Conservation (phyloP, 2,888 invertebrate species). For the Pimpla rufipes region DNA sequence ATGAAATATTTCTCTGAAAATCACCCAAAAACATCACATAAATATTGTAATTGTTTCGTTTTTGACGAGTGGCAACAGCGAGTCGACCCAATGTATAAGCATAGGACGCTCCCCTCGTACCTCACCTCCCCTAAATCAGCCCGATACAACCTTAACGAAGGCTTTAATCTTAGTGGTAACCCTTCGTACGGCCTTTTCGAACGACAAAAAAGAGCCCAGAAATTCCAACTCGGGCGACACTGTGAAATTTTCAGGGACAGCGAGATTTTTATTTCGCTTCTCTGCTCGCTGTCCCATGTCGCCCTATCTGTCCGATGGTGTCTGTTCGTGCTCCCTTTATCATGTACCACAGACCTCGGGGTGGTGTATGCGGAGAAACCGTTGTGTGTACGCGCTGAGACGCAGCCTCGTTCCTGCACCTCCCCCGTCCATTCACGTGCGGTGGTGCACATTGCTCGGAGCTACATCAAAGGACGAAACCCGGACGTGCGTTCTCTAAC, state of each 20-base stretch:
- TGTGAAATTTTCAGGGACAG: slow-evolving; percentile 49
- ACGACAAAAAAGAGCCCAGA: too few relatives aligned
- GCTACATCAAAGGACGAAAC: slow-evolving; percentile 79
- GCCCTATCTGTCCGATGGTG: neutral
- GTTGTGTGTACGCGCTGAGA: slow-evolving; percentile 16
- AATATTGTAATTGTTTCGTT: too few relatives aligned
- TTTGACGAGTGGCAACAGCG: too few relatives aligned
- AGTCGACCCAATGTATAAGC: too few relatives aligned
- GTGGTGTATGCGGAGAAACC: neutral
- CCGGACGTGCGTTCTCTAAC: slow-evolving; percentile 70
- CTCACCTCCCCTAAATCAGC: too few relatives aligned
- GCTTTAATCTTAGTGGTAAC: too few relatives aligned
- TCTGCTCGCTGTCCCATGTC: neutral
- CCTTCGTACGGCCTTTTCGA: too few relatives aligned
- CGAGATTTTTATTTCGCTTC: slow-evolving; percentile 24
- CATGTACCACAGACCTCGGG: neutral
- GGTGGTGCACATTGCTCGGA: slow-evolving; percentile 70
- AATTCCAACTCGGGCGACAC: too few relatives aligned
- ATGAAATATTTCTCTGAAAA: too few relatives aligned
- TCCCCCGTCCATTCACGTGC: slow-evolving; percentile 8
- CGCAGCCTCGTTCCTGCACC: slow-evolving; percentile 10
- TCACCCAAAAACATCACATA: too few relatives aligned
- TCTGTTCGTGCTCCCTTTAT: neutral
- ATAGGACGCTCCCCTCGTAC: too few relatives aligned
- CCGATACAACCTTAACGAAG: too few relatives aligned